Conservation (phyloP, 2,888 invertebrate genomes). For the Ophonus ardosiacus region DNA sequence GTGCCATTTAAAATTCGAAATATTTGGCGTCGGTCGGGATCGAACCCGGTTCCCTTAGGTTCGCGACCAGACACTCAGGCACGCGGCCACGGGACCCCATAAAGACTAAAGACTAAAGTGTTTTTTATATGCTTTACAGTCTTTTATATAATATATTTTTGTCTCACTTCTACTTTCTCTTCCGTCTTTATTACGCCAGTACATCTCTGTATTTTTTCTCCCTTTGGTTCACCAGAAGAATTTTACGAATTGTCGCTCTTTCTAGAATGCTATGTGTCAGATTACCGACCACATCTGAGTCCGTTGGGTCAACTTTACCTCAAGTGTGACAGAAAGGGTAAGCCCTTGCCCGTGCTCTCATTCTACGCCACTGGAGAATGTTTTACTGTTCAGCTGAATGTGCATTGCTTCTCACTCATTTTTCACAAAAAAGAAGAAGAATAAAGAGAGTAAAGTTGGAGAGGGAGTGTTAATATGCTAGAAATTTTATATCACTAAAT, state of each 20-base stretch:
- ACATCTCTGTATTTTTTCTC: background rate
- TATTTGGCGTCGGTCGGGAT: too few relatives aligned
- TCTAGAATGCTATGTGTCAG: conserved; percentile 81
- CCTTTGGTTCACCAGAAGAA: background rate
- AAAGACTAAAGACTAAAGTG: too few relatives aligned
- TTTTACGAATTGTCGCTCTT: background rate
- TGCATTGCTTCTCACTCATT: conserved; percentile 47
- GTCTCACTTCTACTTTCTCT: background rate
- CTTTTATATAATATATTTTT: background rate
- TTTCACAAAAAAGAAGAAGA: background rate
- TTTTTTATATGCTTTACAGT: too few relatives aligned
- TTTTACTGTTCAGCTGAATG: conserved; percentile 20
- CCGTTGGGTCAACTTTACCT: conserved; percentile 89
- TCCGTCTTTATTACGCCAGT: background rate
- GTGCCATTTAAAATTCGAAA: too few relatives aligned
- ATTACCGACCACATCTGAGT: conserved; percentile 87
- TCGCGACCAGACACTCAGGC: too few relatives aligned
- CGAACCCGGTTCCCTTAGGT: too few relatives aligned
- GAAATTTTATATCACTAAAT: too few relatives aligned
- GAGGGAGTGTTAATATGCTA: background rate
- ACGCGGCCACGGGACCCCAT: too few relatives aligned
- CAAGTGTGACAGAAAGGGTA: conserved; percentile 91
- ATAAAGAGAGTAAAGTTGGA: background rate
- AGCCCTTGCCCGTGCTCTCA: conserved; percentile 73
- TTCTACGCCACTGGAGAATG: conserved; percentile 41